These are phyloP conservation scores for Typhlichthys eigenmanni DNA, from an alignment of 2,797 vertebrate genomes.

Conservation along the genomic window DNA sequence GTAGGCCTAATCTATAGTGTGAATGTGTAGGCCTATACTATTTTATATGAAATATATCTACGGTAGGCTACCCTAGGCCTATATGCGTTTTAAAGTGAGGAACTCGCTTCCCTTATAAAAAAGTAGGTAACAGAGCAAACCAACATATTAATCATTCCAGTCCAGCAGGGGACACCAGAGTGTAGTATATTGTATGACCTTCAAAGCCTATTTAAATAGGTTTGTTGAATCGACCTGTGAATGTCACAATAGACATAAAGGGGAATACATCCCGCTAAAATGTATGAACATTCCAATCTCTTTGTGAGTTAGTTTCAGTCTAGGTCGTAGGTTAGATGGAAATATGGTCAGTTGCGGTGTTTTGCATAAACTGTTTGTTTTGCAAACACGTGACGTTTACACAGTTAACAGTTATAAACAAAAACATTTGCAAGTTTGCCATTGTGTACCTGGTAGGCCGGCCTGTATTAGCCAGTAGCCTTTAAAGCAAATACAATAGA, in stretches of 20 bases:
- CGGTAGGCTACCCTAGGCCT: too few relatives aligned
- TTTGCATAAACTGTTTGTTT: conserved; percentile 8
- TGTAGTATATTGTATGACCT: too few relatives aligned
- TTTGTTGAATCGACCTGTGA: too few relatives aligned
- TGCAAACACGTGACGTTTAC: background rate
- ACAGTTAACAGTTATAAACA: conserved; percentile 5
- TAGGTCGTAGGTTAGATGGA: background rate
- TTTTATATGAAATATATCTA: too few relatives aligned
- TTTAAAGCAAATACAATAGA: background rate
- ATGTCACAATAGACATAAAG: background rate
- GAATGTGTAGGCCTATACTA: too few relatives aligned
- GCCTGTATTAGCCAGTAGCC: background rate
- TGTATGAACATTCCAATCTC: background rate
- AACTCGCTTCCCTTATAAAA: too few relatives aligned
- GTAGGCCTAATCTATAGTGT: too few relatives aligned
- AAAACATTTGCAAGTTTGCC: background rate
- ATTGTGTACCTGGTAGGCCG: background rate
- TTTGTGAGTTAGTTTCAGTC: conserved; percentile 9
- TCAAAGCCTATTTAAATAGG: too few relatives aligned
- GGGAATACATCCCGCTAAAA: background rate
- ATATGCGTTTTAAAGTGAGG: too few relatives aligned
- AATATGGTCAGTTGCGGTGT: conserved; percentile 2
- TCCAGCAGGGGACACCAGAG: too few relatives aligned
- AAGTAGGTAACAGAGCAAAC: too few relatives aligned
- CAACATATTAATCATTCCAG: too few relatives aligned